Conservation (phyloP, 2,888 invertebrate genomes). For the Drosophila paramelanica region DNA sequence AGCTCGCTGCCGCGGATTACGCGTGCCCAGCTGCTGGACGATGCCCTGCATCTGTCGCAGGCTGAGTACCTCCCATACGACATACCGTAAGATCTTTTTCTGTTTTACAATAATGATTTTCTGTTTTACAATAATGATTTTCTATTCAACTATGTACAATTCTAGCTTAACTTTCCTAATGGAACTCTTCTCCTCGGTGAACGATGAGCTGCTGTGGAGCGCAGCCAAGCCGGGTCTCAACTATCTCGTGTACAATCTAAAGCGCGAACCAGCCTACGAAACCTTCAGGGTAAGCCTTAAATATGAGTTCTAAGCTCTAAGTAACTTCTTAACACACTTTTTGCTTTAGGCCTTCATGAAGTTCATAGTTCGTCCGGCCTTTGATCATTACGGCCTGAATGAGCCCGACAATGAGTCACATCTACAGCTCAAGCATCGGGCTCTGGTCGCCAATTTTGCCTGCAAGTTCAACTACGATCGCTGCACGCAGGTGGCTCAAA, state of each 20-base stretch:
- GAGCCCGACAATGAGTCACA: slow-evolving; percentile 86
- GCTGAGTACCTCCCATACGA: slow-evolving; percentile 87
- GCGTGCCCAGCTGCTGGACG: slow-evolving; percentile 89
- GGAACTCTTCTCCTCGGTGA: slow-evolving; percentile 85
- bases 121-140: no score
- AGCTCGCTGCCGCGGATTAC: slow-evolving; percentile 87
- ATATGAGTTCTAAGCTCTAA: no score
- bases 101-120: no score
- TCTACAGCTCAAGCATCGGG: slow-evolving; percentile 86
- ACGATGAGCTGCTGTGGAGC: slow-evolving; percentile 88
- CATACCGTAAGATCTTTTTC: slow-evolving; percentile 85
- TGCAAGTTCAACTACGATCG: slow-evolving; percentile 86
- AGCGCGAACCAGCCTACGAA: slow-evolving; percentile 87
- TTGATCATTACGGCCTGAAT: slow-evolving; percentile 85
- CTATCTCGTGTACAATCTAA: slow-evolving; percentile 87
- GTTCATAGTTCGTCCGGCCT: slow-evolving; percentile 84
- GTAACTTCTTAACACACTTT: not conserved
- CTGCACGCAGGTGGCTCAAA: slow-evolving; percentile 86
- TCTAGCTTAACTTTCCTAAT: slow-evolving; percentile 85
- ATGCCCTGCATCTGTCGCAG: slow-evolving; percentile 87
- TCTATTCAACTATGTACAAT: not conserved
- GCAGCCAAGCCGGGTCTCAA: slow-evolving; percentile 87
- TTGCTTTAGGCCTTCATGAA: slow-evolving; percentile 83
- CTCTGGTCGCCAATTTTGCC: slow-evolving; percentile 86
- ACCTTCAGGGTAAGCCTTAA: slow-evolving; percentile 86